phyloP scores from a whole-genome alignment of 1,140 invertebrate species.

The Wasmannia auropunctata region DNA sequence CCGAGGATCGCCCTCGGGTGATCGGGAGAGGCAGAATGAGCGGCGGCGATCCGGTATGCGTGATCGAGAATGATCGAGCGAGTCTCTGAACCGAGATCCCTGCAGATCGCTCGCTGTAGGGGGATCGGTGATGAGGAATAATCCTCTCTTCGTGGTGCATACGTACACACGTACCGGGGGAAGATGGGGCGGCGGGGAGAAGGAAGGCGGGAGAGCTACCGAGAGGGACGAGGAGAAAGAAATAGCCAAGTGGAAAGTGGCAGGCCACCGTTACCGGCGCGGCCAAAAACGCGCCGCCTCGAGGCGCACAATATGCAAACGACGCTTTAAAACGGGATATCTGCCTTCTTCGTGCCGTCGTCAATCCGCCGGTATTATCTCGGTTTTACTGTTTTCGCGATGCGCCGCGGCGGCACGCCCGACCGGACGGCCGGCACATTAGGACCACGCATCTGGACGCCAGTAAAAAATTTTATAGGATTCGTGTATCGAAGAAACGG shows the following conservation, averaged over 20 bases:
- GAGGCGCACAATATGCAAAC: constrained; percentile 78
- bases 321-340: constrained; percentile 82
- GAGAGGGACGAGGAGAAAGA: constrained; percentile 40
- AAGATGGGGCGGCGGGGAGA: not conserved
- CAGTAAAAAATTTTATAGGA: constrained; percentile 32
- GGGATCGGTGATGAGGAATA: constrained; percentile 48
- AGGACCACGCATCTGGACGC: constrained; percentile 57
- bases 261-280: constrained; percentile 77
- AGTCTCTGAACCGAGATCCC: constrained; percentile 38
- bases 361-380: constrained; percentile 38
- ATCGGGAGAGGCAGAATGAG: constrained; percentile 63
- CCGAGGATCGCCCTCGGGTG: constrained; percentile 62
- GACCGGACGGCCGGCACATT: constrained; percentile 23
- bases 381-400: constrained; percentile 60
- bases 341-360: constrained; percentile 75
- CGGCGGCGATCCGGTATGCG: constrained; percentile 59
- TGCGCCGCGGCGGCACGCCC: not conserved
- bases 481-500: not conserved
- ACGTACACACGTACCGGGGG: not conserved
- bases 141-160: constrained; percentile 50
- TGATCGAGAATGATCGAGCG: constrained; percentile 71
- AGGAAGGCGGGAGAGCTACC: constrained; percentile 27
- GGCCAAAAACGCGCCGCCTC: constrained; percentile 74
- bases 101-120: constrained; percentile 36
- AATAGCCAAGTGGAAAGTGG: constrained; percentile 73